A percentile compares a stretch with the other conserved stretches of the same genome.
These are phyloP conservation scores for Micrasema longulum DNA, from an alignment of 1,140 invertebrate genomes.

Conservation along the genomic window DNA sequence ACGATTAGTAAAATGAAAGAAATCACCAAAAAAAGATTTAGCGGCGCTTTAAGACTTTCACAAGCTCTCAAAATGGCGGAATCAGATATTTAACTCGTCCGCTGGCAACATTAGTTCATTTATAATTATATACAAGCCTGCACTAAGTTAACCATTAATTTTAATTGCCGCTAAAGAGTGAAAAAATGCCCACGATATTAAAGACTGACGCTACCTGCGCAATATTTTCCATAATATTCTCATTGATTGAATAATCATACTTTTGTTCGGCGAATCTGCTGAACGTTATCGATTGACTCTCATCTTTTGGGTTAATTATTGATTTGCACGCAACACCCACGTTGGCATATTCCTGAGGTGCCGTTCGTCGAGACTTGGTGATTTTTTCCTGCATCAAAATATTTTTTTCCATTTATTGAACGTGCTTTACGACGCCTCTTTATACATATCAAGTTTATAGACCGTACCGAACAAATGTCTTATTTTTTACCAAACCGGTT, in stretches of 20 bases:
- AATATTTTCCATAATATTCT: neutral
- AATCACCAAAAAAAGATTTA: too few species aligned
- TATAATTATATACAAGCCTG: conserved; percentile 24
- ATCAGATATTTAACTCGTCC: conserved; percentile 30
- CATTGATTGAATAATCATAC: conserved; percentile 49
- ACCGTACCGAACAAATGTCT: conserved; percentile 41
- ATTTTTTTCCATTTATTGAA: conserved; percentile 46
- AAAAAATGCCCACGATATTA: conserved; percentile 21
- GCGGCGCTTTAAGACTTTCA: too few species aligned
- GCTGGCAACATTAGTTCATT: conserved; percentile 22
- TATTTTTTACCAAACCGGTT: conserved; percentile 35
- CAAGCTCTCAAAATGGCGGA: conserved; percentile 19
- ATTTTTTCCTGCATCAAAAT: conserved; percentile 38
- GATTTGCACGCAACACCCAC: conserved; percentile 53
- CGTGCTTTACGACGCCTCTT: conserved; percentile 50
- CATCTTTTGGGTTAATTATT: conserved; percentile 49
- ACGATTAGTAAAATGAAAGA: neutral
- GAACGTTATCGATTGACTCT: conserved; percentile 44
- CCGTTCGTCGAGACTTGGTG: conserved; percentile 4
- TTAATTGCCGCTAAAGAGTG: conserved; percentile 18
- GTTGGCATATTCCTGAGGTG: conserved; percentile 2
- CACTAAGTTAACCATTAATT: conserved; percentile 27
- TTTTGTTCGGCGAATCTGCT: conserved; percentile 30
- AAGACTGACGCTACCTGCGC: conserved; percentile 17
- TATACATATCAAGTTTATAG: conserved; percentile 47